Conservation (phyloP, 2,113 vertebrate genomes). For the Phyllostomus discolor region DNA sequence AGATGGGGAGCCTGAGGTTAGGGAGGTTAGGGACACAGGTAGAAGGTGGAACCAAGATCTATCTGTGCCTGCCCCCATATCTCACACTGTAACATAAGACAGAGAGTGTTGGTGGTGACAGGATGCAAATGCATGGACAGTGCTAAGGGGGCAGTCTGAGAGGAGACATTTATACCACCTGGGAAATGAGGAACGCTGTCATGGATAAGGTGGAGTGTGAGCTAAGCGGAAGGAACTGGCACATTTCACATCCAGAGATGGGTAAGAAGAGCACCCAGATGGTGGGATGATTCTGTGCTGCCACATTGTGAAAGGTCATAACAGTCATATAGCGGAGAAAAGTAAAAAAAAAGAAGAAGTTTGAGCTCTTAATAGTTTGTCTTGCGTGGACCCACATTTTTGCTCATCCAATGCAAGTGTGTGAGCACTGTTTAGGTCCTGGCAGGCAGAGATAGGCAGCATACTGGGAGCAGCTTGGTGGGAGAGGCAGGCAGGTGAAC, state of each 20-base stretch:
- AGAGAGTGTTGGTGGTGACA: background rate
- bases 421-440: fast-evolving
- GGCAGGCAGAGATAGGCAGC: background rate
- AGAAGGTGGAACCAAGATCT: background rate
- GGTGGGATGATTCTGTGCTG: background rate
- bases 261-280: background rate
- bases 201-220: background rate
- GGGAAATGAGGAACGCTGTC: background rate
- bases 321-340: background rate
- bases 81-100: background rate
- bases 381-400: background rate
- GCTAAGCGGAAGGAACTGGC: background rate
- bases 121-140: background rate
- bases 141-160: background rate
- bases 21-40: background rate
- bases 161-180: background rate
- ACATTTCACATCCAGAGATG: background rate
- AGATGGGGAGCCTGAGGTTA: background rate
- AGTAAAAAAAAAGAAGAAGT: background rate
- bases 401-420: no score
- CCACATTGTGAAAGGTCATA: background rate
- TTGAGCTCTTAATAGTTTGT: background rate
- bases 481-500: background rate
- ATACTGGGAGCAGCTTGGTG: background rate
- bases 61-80: background rate